Base-by-base conservation (phyloP, 1,140 invertebrate species). In the Myzus persicae region DNA sequence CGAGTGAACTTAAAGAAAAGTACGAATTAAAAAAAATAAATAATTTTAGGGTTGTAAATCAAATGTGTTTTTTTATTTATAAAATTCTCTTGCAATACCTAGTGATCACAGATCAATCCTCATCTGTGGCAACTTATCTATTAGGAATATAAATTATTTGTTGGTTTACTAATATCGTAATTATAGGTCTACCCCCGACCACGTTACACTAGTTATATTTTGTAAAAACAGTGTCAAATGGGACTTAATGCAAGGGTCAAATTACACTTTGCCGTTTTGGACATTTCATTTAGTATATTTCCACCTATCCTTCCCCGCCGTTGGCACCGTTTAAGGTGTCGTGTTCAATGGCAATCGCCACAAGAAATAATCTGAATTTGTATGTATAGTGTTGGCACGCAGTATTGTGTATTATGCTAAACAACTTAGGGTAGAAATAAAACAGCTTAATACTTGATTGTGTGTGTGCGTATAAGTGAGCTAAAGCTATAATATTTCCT, bases 271-370 rank as follows among this genome's bases (percentile, higher is more conserved):
- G 42, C 5, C 18, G 20, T 38, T 67, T 67, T 38, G 36, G 7
- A 82, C 18, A 67, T 82, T 82, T 82, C 20, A 87, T 46, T 31
- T 20, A 87, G 18, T 36, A n/a, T 87, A n/a, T 46, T 24, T 44
- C 3, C 24, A 11, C 31, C 4, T 26, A 5, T 31, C 2, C 18
- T 20, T 87, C 14, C 46, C 4, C 18, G 31, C 38, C 40, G 14
- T 46, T 6, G 4, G 7, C 8, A 36, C 36, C n/a, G n/a, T 51
- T 89, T 51, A 38, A 26, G 22, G 87, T 89, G 1, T 38, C 48
- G n/a, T 89, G 48, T 89, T 54, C 46, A 89, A 54, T 26, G 20
- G 87, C 8, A 89, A 89, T 89, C n/a, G 87, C 38, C n/a, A 51
- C 31, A 14, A 46, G 31, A 36, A 46, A n/a, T n/a, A 46, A 87